Evolutionary conservation across 1,140 invertebrate species (phyloP).

Genomic region (Procambarus virginalis): DNA sequence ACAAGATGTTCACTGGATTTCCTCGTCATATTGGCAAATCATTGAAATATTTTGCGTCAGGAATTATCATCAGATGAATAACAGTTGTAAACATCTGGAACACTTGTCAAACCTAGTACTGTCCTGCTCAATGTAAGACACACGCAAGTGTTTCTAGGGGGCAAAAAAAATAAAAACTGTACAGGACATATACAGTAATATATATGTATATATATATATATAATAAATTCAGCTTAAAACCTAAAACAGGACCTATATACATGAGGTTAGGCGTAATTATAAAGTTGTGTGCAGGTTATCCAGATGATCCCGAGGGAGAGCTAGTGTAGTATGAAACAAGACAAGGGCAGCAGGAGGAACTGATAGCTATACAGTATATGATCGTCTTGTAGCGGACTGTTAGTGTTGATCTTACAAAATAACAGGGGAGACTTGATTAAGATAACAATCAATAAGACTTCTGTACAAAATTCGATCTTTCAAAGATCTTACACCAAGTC

Average conservation of each 20-base stretch:
- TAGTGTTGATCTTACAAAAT: background rate
- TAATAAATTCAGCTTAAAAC: conserved; percentile 5
- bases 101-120: too few relatives aligned
- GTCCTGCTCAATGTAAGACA: background rate
- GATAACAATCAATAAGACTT: conserved; percentile 4
- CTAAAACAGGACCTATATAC: conserved; percentile 7
- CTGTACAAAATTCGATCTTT: conserved; percentile 10
- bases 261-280: background rate
- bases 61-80: too few relatives aligned
- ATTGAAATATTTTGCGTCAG: too few relatives aligned
- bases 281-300: background rate
- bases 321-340: background rate
- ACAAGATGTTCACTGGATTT: too few relatives aligned
- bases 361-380: background rate
- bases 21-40: too few relatives aligned
- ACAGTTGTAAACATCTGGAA: too few relatives aligned
- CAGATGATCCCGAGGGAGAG: background rate
- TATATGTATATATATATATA: background rate
- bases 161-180: background rate
- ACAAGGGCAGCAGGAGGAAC: background rate
- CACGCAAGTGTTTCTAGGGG: background rate
- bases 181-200: background rate
- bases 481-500: conserved; percentile 2
- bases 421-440: background rate
- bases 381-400: background rate